These are phyloP conservation scores for Diachasma alloeum DNA, from an alignment of 1,140 invertebrate species.

Conservation along the genomic window DNA sequence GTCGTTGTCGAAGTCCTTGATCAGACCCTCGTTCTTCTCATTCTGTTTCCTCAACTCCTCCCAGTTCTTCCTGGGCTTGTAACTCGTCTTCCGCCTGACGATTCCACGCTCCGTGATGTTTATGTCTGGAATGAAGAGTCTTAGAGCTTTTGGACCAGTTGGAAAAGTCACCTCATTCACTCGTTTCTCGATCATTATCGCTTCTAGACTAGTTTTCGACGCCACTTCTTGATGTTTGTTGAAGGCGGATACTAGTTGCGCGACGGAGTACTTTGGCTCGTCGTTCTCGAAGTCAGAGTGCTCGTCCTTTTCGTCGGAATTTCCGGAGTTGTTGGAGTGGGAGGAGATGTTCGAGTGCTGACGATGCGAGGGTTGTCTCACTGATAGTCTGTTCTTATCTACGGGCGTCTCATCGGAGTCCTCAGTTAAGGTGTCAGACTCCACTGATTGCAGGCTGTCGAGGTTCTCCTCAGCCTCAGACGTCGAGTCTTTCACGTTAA, in stretches of 20 bases:
- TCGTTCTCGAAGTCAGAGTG: constrained; percentile 61
- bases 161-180: constrained; percentile 63
- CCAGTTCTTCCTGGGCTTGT: constrained; percentile 62
- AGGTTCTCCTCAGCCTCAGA: constrained; percentile 56
- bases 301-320: constrained; percentile 58
- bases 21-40: constrained; percentile 59
- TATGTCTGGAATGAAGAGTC: constrained; percentile 66
- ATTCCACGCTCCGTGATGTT: constrained; percentile 64
- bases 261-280: constrained; percentile 66
- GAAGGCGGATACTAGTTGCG: constrained; percentile 66
- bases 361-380: constrained; percentile 47
- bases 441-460: constrained; percentile 59
- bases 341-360: constrained; percentile 57
- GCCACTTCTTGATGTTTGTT: constrained; percentile 67
- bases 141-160: constrained; percentile 64
- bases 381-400: constrained; percentile 18
- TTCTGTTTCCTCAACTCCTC: constrained; percentile 59
- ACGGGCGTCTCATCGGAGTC: constrained; percentile 54
- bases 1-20: constrained; percentile 51
- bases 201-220: constrained; percentile 62
- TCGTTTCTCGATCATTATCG: constrained; percentile 62
- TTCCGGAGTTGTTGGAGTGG: constrained; percentile 54
- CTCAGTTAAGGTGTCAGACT: constrained; percentile 60
- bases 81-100: constrained; percentile 61
- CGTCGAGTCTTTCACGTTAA: not conserved